Evolutionary conservation across 2,113 vertebrate species (phyloP).

Genomic region (Macrotus californicus): DNA sequence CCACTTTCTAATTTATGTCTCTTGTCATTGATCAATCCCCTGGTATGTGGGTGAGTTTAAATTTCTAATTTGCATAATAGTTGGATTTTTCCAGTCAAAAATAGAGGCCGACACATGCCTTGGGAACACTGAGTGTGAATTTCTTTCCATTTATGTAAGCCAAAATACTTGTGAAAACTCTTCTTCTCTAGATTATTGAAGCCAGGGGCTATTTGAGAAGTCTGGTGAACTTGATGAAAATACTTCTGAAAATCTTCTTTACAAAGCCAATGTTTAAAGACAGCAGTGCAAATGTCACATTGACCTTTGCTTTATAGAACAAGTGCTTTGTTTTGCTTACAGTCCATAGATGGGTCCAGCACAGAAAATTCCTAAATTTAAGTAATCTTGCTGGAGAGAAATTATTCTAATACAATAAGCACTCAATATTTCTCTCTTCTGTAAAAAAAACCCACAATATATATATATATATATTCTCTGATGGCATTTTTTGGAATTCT

Average conservation of each 20-base stretch:
- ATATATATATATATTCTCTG: background rate
- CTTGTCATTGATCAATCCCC: background rate
- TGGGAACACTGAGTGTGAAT: background rate
- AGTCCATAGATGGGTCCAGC: background rate
- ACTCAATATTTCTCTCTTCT: background rate
- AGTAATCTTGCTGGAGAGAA: background rate
- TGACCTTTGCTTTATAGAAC: background rate
- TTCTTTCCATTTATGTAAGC: background rate
- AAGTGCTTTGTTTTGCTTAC: background rate
- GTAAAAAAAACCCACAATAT: no score
- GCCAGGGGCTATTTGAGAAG: background rate
- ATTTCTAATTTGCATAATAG: constrained; percentile 7
- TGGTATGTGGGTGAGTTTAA: background rate
- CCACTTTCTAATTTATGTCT: background rate
- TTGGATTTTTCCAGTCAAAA: background rate
- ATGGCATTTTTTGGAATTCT: background rate
- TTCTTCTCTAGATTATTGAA: background rate
- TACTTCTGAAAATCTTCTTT: background rate
- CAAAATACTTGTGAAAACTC: background rate
- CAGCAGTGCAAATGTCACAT: background rate
- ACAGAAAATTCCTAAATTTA: background rate
- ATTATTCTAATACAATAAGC: background rate
- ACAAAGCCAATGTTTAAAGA: background rate
- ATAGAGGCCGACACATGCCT: background rate
- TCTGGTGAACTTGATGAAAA: background rate